Evolutionary conservation across 2,888 invertebrate species (phyloP), one percentile per base, ranked within the genome.

Genomic region (Parnassius apollo): DNA sequence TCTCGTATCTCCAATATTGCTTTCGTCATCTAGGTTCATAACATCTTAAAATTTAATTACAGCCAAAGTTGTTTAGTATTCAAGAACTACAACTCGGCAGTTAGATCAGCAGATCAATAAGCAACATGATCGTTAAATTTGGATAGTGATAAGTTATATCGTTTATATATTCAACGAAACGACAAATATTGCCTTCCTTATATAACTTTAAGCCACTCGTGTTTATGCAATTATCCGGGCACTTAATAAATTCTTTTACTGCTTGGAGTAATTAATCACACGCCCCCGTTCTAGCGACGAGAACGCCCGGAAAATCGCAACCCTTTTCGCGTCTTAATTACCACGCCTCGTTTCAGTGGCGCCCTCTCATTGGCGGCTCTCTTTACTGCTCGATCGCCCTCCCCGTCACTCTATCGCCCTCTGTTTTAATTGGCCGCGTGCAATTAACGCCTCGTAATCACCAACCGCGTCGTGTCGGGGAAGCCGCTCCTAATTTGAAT

Each of bases 301-400:
- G 71, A 71, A 82, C 84, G 86, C 84, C 85, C 84, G 89, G 90
- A 82, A 89, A 91, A 91, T 86, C 85, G 76, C 87, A 91, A 91
- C 91, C 91, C 91, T 91, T 91, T 89, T 80, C 81, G 74, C 69
- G 80, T 88, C 82, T 89, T 91, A 91, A 91, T 91, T 91, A 91
- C 91, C 87, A 88, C 91, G 89, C 88, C 90, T 86, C 75, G 84
- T 78, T 86, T 86, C 86, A 88, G 88, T 73, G 76, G 71, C 77
- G 84, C 76, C 70, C 75, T 75, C 76, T 81, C 70, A 90, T 89
- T 90, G 91, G 91, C 72, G 75, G 77, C 68, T 60, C 58, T 59
- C 62, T 65, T 76, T 75, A 73, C 75, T 79, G 81, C 81, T 77
- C 74, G 78, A 78, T 83, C 86, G 83, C 86, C 80, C 79, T 80